Conservation (phyloP, 2,113 vertebrate species). For the Anolis carolinensis region DNA sequence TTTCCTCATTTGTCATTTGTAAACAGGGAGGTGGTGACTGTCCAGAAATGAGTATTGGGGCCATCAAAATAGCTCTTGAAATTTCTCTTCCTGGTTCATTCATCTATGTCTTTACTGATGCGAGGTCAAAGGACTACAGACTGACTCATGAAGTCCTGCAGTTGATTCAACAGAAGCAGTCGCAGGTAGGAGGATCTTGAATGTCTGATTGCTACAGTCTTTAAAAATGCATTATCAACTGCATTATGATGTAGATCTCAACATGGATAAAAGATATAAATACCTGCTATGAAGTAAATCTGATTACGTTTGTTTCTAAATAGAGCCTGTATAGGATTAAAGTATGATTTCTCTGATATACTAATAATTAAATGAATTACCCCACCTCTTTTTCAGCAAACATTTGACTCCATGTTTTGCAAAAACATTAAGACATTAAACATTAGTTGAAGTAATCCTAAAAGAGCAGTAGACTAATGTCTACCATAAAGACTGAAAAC, state of each 20-base stretch:
- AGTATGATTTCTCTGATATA: no score
- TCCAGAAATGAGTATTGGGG: conserved; percentile 98
- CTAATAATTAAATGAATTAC: no score
- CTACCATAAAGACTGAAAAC: no score
- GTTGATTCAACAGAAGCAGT: conserved; percentile 99
- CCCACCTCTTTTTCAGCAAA: no score
- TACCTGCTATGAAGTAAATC: no score
- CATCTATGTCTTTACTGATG: conserved; percentile 98
- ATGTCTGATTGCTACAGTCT: background rate
- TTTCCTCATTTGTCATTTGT: conserved; percentile 48
- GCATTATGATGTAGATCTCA: background rate
- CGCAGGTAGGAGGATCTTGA: conserved; percentile 80
- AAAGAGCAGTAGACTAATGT: no score
- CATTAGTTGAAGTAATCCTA: no score
- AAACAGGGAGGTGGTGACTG: conserved; percentile 95
- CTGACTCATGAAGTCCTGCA: conserved; percentile 93
- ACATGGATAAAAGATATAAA: background rate
- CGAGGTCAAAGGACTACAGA: conserved; percentile 95
- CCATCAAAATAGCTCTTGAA: conserved; percentile 97
- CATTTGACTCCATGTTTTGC: no score
- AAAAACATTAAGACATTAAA: no score
- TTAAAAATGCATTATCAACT: background rate
- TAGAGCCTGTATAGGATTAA: no score
- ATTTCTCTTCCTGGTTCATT: conserved; percentile 96
- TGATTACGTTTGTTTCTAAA: no score